A percentile compares a stretch with the other conserved stretches of the same genome.
These are phyloP conservation scores for Prunella strophiata DNA, from an alignment of 2,797 vertebrate species.

Conservation along the genomic window DNA sequence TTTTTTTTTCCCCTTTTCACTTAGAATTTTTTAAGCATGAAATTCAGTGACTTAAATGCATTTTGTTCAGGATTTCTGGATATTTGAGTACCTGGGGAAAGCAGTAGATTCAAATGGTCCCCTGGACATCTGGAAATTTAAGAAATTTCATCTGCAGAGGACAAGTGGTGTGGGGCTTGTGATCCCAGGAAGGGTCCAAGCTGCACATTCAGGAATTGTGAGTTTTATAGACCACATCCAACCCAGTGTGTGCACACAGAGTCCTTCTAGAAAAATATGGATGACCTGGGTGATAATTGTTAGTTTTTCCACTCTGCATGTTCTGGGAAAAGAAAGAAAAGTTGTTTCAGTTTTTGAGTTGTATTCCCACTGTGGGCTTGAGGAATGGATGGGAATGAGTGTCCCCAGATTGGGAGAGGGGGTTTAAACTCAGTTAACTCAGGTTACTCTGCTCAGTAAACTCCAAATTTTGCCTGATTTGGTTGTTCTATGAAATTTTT, in stretches of 20 bases:
- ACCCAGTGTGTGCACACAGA: fast-evolving
- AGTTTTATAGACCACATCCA: fast-evolving
- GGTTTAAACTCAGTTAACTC: background rate
- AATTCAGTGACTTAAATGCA: background rate
- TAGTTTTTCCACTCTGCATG: background rate
- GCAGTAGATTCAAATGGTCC: background rate
- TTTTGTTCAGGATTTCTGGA: background rate
- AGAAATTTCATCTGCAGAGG: background rate
- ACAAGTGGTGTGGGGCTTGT: background rate
- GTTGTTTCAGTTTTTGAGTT: background rate
- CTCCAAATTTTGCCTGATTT: background rate
- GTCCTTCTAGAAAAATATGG: background rate
- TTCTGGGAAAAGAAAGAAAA: background rate
- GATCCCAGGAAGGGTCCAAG: background rate
- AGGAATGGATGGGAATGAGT: background rate
- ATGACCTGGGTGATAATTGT: background rate
- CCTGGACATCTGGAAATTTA: background rate
- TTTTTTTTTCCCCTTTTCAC: background rate
- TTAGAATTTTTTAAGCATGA: background rate
- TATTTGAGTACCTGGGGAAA: background rate
- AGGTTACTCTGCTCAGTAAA: background rate
- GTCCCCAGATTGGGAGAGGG: fast-evolving
- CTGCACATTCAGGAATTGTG: background rate
- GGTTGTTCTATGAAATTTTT: background rate
- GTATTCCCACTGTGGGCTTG: background rate